Evolutionary conservation across 2,888 invertebrate genomes (phyloP), one percentile per base, ranked within the genome.

Genomic region (Hydriomena furcata): DNA sequence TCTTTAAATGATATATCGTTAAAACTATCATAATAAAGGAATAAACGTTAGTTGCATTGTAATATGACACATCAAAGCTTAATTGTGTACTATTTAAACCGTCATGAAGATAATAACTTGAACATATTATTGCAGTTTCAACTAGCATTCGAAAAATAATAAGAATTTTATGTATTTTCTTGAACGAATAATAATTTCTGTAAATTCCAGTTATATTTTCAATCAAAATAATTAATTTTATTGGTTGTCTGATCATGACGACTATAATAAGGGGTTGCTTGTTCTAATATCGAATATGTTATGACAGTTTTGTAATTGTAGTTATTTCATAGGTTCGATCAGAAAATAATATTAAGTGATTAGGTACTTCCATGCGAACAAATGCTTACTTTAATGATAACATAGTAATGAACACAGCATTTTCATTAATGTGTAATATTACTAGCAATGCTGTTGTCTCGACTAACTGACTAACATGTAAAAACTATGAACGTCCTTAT

Each of bases 161-260:
- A 1, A 49, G 5, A 5, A 6, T 42, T 37, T 41, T 17, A 5
- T 20, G 7, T 3, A 12, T 7, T 36, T 30, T 65, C 27, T 34
- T 58, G 1, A 44, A 58, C 8, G 7, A 27, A 0, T 10, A 20
- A 46, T 62, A 61, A 43, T 72, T 73, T 54, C 68, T 61, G 30
- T 66, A 66, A 0, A 72, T 41, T 2, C 65, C 47, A 0, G 46
- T 2, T 21, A 41, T 1, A 30, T 51, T 51, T 45, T 50, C 44
- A 10, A 40, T 8, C 5, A 24, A 10, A 0, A 47, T n/a, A 34
- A 55, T 37, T 0, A 31, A 23, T 27, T 46, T 52, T 1, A 46
- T 30, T 7, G 28, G 31, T 17, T 36, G 30, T 40, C 5, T 36
- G 27, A 35, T n/a, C 34, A 34, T 34, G 7, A 7, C 20, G 20